Conservation (phyloP, 2,888 invertebrate species). For the Lucinisca nassula region DNA sequence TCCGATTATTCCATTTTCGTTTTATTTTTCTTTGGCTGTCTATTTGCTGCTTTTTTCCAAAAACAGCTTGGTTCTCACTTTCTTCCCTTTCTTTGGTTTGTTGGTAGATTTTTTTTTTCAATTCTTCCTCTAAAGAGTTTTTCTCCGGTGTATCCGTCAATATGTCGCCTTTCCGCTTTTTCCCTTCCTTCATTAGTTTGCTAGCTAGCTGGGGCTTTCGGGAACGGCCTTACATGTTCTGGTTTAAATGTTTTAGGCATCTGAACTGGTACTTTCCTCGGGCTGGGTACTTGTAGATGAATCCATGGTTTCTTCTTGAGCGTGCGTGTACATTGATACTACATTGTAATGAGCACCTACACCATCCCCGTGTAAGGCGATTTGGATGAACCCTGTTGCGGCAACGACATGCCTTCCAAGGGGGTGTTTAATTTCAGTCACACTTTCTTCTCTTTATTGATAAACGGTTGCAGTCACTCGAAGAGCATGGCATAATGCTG, state of each 20-base stretch:
- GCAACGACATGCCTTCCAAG: too few relatives aligned
- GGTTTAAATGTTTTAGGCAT: not conserved
- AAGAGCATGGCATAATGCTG: too few relatives aligned
- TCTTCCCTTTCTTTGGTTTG: not conserved
- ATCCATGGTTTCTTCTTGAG: too few relatives aligned
- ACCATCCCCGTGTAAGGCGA: too few relatives aligned
- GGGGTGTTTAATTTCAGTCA: too few relatives aligned
- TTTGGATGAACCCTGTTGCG: too few relatives aligned
- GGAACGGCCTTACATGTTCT: not conserved
- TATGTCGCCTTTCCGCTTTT: not conserved
- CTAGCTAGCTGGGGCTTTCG: not conserved
- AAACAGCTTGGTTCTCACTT: not conserved
- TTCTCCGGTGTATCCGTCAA: not conserved
- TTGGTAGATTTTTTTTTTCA: not conserved
- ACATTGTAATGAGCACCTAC: too few relatives aligned
- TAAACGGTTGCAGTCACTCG: too few relatives aligned
- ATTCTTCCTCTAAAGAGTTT: not conserved
- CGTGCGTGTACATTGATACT: too few relatives aligned
- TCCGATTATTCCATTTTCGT: not conserved
- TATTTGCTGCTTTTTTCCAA: not conserved
- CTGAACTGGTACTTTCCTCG: not conserved
- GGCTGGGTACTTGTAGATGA: too few relatives aligned
- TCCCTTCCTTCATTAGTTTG: not conserved
- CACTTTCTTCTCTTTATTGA: too few relatives aligned
- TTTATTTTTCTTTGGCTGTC: not conserved